Conservation (phyloP, 2,113 vertebrate species). For the Sus scrofa region T2T-Sscrofa CM000824.6:166906501-166907000, state of each 20-base stretch:
- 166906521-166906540: slow-evolving; percentile 61
- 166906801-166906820: not conserved
- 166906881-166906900: not conserved
- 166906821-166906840: not conserved
- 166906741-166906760: not conserved
- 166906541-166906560: slow-evolving; percentile 62
- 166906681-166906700: not conserved
- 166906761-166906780: not conserved
- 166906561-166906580: slow-evolving; percentile 26
- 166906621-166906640: not conserved
- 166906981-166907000: not conserved
- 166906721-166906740: not conserved
- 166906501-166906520: not conserved
- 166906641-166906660: not conserved
- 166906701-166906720: not conserved
- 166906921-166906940: not conserved
- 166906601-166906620: not conserved
- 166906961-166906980: not conserved
- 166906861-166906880: not conserved
- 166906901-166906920: not conserved
- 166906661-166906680: not conserved
- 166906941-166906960: not conserved
- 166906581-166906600: not conserved
- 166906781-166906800: not conserved
- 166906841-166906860: not conserved